Percentiles rank a stretch among this genome's conserved stretches.
phyloP scores from a whole-genome alignment of 2,113 vertebrate species.

The Clarias gariepinus region DNA sequence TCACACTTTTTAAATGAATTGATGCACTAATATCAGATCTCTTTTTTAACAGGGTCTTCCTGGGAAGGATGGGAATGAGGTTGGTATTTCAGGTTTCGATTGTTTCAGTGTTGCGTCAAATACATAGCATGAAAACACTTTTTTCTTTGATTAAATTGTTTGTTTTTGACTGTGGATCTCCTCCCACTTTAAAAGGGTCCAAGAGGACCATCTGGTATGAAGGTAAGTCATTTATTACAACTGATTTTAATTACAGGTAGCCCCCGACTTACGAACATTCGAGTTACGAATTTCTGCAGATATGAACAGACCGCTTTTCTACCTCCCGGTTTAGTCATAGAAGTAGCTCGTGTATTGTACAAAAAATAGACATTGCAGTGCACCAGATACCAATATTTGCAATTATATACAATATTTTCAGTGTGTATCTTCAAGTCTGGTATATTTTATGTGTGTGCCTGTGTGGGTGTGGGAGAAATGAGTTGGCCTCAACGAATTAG shows the following conservation, averaged over 20 bases:
- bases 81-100: conserved; percentile 59
- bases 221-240: conserved; percentile 61
- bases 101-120: neutral
- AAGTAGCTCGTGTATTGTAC: no score
- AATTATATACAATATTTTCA: no score
- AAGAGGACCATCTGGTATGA: conserved; percentile 72
- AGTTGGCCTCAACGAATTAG: no score
- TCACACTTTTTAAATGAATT: neutral
- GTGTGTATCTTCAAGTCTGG: no score
- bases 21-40: conserved; percentile 3
- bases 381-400: no score
- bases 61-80: conserved; percentile 71
- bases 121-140: neutral
- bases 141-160: neutral
- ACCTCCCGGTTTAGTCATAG: no score
- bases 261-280: no score
- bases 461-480: no score
- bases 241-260: neutral
- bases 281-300: no score
- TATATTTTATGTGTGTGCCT: no score
- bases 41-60: conserved; percentile 66
- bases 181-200: conserved; percentile 67
- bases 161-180: neutral
- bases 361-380: no score
- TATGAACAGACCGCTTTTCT: no score